Base-by-base conservation (phyloP, 2,113 vertebrate species). In the Mormyrus iriodes region DNA sequence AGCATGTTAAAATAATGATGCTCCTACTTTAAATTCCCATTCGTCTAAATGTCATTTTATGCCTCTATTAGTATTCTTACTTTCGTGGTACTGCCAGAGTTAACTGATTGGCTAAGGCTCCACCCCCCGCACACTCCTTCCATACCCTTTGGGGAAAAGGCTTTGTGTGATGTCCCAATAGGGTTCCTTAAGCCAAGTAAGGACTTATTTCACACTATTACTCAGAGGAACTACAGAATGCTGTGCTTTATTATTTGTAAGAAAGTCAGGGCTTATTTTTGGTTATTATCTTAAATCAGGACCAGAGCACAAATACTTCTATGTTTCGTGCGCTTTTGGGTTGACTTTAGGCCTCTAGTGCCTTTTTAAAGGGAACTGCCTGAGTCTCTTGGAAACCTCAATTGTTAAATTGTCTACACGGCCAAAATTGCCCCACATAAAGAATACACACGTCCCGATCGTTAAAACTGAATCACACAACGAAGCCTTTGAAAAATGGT, bases 381-480 rank as follows among this genome's bases (percentile, higher is more conserved):
- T 53, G 52, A 53, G 52, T 19, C 13, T 76, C 35, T 39, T 19
- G 12, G 15, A 6, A 76, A 17, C 69, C 35, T 76, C 35, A n/a
- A 76, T 19, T 76, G 69, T 39, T 35, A 35, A 76, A 76, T 39
- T 31, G 13, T 39, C 69, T 39, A 31, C 69, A 76, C 69, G 15
- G 61, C 69, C 35, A 76, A 76, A 76, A 76, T 76, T 17, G 19
- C 35, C 13, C 73, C 31, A 79, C 31, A 79, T 19, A 79, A 10
- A 52, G 65, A 31, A 85, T 69, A 89, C 89, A 85, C 86, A 27
- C 39, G n/a, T 89, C 55, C 58, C 87, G 85, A 93, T 91, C 90
- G 79, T 69, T 31, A 90, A 88, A 92, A 19, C 46, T 85, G 89
- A 51, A 91, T 91, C 91, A 92, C 89, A 90, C 85, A 82, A 90